Evolutionary conservation across 2,888 invertebrate genomes (phyloP), one percentile per base, ranked within the genome.

Genomic region (Tridacna crocea): DNA sequence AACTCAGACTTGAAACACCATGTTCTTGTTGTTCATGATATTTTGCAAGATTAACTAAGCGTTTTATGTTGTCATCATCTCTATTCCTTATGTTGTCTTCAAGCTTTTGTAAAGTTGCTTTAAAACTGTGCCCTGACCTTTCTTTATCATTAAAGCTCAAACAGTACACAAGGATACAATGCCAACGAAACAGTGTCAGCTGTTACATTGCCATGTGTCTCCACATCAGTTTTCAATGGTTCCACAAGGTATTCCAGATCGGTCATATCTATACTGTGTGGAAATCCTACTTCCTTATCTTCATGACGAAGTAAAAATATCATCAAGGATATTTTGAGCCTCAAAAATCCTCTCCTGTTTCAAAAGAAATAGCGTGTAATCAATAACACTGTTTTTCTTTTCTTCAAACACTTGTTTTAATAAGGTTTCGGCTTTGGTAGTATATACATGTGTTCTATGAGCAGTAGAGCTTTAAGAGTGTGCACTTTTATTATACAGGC

Each of bases 141-240:
- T 61, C 13, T 1, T 24, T n/a, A n/a, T n/a, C 61, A 61, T 55
- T 11, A 19, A 19, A 55, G 19, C 46, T n/a, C 12, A 51, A 17
- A 68, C 73, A 73, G 46, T 65, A 73, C 19, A 75, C 51, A n/a
- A 75, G 17, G 36, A 27, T 58, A 79, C 27, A 74, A 79, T 24
- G 79, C 75, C 60, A 79, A 79, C n/a, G 79, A 75, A 63, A 79
- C 51, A 36, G 17, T 60, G 61, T 79, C 79, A 19, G 48, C 79
- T 19, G 15, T 15, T n/a, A 80, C 65, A 72, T 47, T 66, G n/a
- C 80, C 80, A 60, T 58, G 11, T 12, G 22, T 47, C 22, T 76
- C 15, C 10, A 80, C 76, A 24, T 76, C 60, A 46, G 61, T 27
- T 66, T 27, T 60, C 36, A 80, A 47, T n/a, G 72, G 66, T 15